Evolutionary conservation across 2,797 vertebrate genomes (phyloP).

Genomic region (Malurus splendens): DNA sequence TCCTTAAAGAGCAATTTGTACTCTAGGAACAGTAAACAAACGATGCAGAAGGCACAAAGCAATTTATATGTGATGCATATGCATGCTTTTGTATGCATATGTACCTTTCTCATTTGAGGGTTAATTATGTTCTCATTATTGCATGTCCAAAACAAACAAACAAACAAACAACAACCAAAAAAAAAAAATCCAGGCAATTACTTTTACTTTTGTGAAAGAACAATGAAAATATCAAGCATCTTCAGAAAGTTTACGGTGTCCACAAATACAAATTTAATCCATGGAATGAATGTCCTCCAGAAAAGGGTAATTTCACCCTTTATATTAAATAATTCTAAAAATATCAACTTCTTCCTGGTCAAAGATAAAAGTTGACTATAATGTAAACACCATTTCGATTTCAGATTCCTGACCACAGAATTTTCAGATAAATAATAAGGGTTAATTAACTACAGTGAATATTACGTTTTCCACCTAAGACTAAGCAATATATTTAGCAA

Average conservation of each 20-base stretch:
- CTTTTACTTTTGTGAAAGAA: not conserved
- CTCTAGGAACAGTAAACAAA: not conserved
- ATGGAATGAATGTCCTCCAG: not conserved
- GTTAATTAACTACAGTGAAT: not conserved
- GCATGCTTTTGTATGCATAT: not conserved
- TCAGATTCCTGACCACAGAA: not conserved
- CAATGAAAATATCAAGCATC: not conserved
- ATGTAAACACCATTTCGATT: conserved; percentile 1
- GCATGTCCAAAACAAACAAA: not conserved
- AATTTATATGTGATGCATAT: not conserved
- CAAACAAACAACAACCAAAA: not conserved
- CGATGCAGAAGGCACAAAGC: not conserved
- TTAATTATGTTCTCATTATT: not conserved
- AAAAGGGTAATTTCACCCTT: not conserved
- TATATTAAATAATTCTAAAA: not conserved
- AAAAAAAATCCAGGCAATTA: not conserved
- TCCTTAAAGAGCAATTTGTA: not conserved
- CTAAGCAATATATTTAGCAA: not conserved
- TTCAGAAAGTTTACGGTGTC: not conserved
- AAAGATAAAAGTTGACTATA: not conserved
- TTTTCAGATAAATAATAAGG: conserved; percentile 4
- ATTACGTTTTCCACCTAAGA: not conserved
- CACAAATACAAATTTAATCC: not conserved
- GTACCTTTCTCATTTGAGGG: not conserved
- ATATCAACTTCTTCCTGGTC: not conserved